These are phyloP conservation scores for Irena cyanogastra DNA, from an alignment of 2,113 vertebrate genomes.

Conservation along the genomic window DNA sequence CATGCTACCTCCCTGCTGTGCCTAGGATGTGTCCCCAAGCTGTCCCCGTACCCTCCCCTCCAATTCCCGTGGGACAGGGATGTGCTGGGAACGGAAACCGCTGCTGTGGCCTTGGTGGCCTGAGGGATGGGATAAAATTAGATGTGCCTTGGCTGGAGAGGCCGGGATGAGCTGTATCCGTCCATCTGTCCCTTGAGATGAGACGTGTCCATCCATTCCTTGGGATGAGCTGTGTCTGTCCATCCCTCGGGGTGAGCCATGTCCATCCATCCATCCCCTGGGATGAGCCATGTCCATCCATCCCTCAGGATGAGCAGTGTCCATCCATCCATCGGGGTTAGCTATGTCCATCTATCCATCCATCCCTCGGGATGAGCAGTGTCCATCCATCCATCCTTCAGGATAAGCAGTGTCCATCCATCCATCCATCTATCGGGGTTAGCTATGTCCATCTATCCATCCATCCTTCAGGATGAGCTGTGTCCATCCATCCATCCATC, in stretches of 20 bases:
- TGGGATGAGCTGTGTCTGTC: not conserved
- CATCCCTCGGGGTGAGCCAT: not conserved
- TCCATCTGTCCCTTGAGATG: not conserved
- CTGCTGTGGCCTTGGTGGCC: not conserved
- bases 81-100: not conserved
- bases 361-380: not conserved
- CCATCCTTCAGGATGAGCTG: not conserved
- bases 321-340: not conserved
- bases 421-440: not conserved
- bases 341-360: not conserved
- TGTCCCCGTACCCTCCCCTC: not conserved
- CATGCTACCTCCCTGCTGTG: fast-evolving
- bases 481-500: not conserved
- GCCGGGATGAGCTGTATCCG: fast-evolving
- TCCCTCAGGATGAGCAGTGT: too few relatives aligned
- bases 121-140: not conserved
- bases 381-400: not conserved
- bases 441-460: too few relatives aligned
- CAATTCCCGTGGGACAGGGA: fast-evolving
- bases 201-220: fast-evolving
- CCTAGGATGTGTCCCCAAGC: fast-evolving
- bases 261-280: too few relatives aligned
- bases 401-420: too few relatives aligned
- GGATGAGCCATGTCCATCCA: not conserved
- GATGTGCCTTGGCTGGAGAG: not conserved